These are phyloP conservation scores for Apamea epomidion DNA, from an alignment of 2,888 invertebrate species.

Conservation along the genomic window DNA sequence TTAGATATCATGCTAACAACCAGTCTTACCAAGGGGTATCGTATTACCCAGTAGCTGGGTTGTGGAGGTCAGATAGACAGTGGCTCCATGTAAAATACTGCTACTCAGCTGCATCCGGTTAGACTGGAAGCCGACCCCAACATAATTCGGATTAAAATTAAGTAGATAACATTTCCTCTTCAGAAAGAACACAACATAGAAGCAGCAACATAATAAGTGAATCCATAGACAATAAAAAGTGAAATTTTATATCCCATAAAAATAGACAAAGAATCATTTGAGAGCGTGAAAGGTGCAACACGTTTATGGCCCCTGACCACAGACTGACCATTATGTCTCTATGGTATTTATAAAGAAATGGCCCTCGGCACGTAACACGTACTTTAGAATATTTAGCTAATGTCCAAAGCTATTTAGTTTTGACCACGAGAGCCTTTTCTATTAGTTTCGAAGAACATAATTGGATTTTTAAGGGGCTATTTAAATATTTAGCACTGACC, in stretches of 20 bases:
- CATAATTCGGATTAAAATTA: too few relatives aligned
- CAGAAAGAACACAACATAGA: not conserved
- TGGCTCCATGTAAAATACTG: too few relatives aligned
- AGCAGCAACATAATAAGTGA: not conserved
- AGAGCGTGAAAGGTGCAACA: slow-evolving; percentile 78
- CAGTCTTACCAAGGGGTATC: too few relatives aligned
- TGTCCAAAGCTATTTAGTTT: slow-evolving; percentile 54
- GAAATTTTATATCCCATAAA: slow-evolving; percentile 79
- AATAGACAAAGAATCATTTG: slow-evolving; percentile 80
- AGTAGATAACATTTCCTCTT: not conserved
- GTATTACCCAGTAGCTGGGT: too few relatives aligned
- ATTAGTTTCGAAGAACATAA: slow-evolving; percentile 53
- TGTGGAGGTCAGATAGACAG: too few relatives aligned
- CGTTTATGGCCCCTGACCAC: slow-evolving; percentile 78
- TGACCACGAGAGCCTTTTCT: slow-evolving; percentile 65
- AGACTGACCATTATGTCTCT: slow-evolving; percentile 74
- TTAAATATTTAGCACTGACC: slow-evolving; percentile 16
- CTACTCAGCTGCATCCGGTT: too few relatives aligned
- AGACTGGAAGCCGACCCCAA: too few relatives aligned
- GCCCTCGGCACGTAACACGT: slow-evolving; percentile 22
- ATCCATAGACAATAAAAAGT: slow-evolving; percentile 66
- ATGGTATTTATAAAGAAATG: slow-evolving; percentile 77
- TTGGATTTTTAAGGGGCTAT: slow-evolving; percentile 51
- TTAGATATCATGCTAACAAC: too few relatives aligned
- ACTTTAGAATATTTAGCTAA: slow-evolving; percentile 66